These are phyloP conservation scores for Drosophila carrolli DNA, from an alignment of 1,140 invertebrate species.

Conservation along the genomic window DNA sequence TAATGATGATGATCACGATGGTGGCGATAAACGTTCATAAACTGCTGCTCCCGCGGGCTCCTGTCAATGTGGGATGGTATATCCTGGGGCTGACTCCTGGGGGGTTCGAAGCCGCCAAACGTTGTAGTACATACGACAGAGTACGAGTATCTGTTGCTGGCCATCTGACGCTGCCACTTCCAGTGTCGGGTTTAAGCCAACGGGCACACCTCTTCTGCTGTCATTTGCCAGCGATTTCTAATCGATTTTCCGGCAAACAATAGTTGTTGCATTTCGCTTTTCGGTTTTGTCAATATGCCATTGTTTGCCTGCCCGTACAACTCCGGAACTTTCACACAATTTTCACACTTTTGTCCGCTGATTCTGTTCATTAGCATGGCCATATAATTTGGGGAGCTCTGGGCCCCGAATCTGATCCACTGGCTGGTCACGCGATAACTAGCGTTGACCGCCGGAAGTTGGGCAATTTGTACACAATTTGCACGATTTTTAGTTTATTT, in stretches of 20 bases:
- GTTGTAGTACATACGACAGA: background rate
- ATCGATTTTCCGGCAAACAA: conserved; percentile 71
- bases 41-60: conserved; percentile 36
- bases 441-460: conserved; percentile 62
- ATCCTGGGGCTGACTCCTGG: conserved; percentile 44
- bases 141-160: conserved; percentile 1
- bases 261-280: conserved; percentile 54
- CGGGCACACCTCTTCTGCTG: conserved; percentile 77
- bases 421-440: conserved; percentile 56
- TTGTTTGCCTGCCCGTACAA: conserved; percentile 43
- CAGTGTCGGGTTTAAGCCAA: conserved; percentile 54
- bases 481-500: conserved; percentile 41
- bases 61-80: conserved; percentile 25
- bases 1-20: conserved; percentile 30
- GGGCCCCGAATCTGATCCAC: conserved; percentile 14
- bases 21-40: conserved; percentile 50
- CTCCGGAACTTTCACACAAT: conserved; percentile 66
- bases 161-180: conserved; percentile 45
- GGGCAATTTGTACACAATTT: conserved; percentile 64
- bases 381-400: conserved; percentile 44
- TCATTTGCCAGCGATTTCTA: conserved; percentile 81
- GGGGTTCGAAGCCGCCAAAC: conserved; percentile 22
- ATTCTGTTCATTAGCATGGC: conserved; percentile 78
- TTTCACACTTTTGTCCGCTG: conserved; percentile 62
- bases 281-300: conserved; percentile 66